These are phyloP conservation scores for Progne subis DNA, from an alignment of 2,113 vertebrate genomes.

Conservation along the genomic window DNA sequence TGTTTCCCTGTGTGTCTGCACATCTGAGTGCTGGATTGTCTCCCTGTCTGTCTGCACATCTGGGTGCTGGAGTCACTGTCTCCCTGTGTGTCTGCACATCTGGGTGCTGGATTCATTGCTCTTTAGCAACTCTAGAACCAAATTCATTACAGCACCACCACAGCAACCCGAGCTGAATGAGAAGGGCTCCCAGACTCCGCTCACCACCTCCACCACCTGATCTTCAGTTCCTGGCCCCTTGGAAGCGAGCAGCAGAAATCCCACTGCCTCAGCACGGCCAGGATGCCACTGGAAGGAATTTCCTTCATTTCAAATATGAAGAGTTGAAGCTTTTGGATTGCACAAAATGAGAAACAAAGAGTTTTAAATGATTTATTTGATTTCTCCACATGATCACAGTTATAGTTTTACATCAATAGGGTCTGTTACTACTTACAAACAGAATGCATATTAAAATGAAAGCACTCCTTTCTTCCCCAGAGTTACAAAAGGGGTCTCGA, in stretches of 20 bases:
- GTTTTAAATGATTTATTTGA: slow-evolving; percentile 88
- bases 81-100: background rate
- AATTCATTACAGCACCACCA: background rate
- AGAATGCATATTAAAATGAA: slow-evolving; percentile 88
- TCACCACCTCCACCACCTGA: background rate
- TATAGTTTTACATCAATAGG: slow-evolving; percentile 89
- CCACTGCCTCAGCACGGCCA: background rate
- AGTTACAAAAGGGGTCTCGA: slow-evolving; percentile 78
- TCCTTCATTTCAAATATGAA: background rate
- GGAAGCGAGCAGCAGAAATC: background rate
- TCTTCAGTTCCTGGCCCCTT: background rate
- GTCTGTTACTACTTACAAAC: slow-evolving; percentile 88
- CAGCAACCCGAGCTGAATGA: background rate
- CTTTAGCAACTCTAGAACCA: accelerated
- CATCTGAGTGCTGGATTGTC: background rate
- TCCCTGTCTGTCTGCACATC: too few relatives aligned
- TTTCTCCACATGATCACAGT: slow-evolving; percentile 92
- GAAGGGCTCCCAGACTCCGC: background rate
- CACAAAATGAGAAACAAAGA: slow-evolving; percentile 57
- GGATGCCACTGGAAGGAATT: background rate
- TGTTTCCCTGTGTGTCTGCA: background rate
- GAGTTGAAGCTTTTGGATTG: slow-evolving; percentile 4
- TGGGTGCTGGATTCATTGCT: background rate
- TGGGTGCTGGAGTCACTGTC: background rate
- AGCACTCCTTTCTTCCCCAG: slow-evolving; percentile 78